These are phyloP conservation scores for Ataeniobius toweri DNA, from an alignment of 2,797 vertebrate genomes.

Conservation along the genomic window DNA sequence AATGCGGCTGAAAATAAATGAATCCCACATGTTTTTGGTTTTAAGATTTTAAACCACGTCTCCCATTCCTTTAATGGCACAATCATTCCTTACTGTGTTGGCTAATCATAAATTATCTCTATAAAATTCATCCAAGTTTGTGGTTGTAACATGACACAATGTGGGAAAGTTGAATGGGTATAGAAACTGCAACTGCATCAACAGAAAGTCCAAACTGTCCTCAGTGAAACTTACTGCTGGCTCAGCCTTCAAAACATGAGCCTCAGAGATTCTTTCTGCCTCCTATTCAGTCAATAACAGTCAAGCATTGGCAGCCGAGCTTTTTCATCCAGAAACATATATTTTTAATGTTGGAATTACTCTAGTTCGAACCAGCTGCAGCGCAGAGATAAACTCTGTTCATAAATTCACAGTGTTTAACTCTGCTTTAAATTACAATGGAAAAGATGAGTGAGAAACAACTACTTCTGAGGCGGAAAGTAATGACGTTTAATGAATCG, in stretches of 20 bases:
- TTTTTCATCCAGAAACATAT: conserved; percentile 14
- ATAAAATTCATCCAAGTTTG: not conserved
- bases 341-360: conserved; percentile 25
- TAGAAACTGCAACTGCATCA: too few relatives aligned
- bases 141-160: too few relatives aligned
- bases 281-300: conserved; percentile 6
- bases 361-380: conserved; percentile 45
- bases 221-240: not conserved
- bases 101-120: not conserved
- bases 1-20: not conserved
- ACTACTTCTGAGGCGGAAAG: conserved; percentile 32
- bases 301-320: not conserved
- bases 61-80: not conserved
- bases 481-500: conserved; percentile 36
- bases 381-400: conserved; percentile 51
- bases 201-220: not conserved
- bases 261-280: conserved; percentile 3
- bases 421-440: conserved; percentile 24
- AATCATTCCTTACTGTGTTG: too few relatives aligned
- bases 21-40: not conserved
- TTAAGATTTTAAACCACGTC: not conserved
- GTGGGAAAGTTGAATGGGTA: too few relatives aligned
- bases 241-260: not conserved
- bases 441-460: conserved; percentile 25
- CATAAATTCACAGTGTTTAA: not conserved